Percentiles rank a stretch among this genome's conserved stretches.
Evolutionary conservation across 2,888 invertebrate genomes (phyloP).

Genomic region (Yponomeuta evonymella): DNA sequence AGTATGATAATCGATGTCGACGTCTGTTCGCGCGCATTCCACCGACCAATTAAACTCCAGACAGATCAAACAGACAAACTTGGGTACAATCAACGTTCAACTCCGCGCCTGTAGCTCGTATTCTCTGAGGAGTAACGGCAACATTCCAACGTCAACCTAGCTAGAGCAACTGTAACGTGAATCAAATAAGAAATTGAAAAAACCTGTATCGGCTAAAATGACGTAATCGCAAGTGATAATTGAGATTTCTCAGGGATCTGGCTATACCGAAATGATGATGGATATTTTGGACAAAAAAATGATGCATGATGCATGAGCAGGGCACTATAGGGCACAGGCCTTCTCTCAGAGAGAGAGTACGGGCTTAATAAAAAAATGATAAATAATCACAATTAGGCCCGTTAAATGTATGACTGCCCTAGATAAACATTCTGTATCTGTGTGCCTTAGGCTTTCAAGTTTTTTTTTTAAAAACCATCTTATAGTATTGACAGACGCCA

Average conservation of each 20-base stretch:
- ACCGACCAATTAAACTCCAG: conserved; percentile 2
- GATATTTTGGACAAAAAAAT: neutral
- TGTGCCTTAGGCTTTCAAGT: too few species aligned
- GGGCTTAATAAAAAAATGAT: neutral
- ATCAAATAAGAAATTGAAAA: neutral
- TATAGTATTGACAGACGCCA: too few species aligned
- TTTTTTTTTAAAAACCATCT: too few species aligned
- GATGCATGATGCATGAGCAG: too few species aligned
- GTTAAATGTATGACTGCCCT: too few species aligned
- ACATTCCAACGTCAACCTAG: neutral
- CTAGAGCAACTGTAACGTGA: neutral
- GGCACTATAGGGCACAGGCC: too few species aligned
- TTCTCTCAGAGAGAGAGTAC: too few species aligned
- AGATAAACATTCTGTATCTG: too few species aligned
- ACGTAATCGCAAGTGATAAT: conserved; percentile 1
- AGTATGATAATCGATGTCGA: neutral
- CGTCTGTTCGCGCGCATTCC: neutral
- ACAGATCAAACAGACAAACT: neutral
- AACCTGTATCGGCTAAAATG: neutral
- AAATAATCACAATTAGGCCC: too few species aligned
- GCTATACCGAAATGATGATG: neutral
- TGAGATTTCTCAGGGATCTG: neutral
- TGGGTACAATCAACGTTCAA: neutral
- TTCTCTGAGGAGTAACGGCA: neutral
- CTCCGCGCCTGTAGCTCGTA: neutral